Percentiles rank a stretch among this genome's conserved stretches.
phyloP scores from a whole-genome alignment of 2,797 vertebrate species.

The Diceros bicornis region DNA sequence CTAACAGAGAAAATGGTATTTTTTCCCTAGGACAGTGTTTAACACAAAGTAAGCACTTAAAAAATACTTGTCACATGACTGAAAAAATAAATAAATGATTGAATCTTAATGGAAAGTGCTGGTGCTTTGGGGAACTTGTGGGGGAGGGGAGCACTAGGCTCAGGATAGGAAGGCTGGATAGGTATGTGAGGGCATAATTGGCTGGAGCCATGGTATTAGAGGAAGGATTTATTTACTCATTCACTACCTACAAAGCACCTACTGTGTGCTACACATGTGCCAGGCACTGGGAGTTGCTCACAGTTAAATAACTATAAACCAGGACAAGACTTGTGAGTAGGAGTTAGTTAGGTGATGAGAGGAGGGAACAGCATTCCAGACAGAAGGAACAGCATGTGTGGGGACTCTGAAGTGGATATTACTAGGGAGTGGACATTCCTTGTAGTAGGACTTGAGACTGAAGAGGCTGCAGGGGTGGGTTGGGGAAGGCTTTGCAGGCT shows the following conservation, averaged over 20 bases:
- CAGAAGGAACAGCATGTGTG: not conserved
- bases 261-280: not conserved
- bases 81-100: conserved; percentile 24
- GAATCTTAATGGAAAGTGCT: not conserved
- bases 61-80: conserved; percentile 44
- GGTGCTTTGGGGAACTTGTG: not conserved
- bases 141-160: not conserved
- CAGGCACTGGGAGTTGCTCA: not conserved
- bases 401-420: not conserved
- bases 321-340: not conserved
- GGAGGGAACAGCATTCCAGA: not conserved
- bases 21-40: not conserved
- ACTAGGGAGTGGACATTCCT: not conserved
- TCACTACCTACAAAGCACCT: not conserved
- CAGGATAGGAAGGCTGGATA: not conserved
- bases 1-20: conserved; percentile 36
- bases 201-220: not conserved
- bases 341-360: not conserved
- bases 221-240: not conserved
- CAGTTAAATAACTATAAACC: not conserved
- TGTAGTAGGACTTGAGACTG: not conserved
- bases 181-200: not conserved
- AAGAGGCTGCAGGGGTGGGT: not conserved
- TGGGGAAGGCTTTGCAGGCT: not conserved
- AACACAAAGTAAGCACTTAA: not conserved